Base-by-base conservation (phyloP, 2,113 vertebrate genomes). In the Xiphophorus maculatus region DNA sequence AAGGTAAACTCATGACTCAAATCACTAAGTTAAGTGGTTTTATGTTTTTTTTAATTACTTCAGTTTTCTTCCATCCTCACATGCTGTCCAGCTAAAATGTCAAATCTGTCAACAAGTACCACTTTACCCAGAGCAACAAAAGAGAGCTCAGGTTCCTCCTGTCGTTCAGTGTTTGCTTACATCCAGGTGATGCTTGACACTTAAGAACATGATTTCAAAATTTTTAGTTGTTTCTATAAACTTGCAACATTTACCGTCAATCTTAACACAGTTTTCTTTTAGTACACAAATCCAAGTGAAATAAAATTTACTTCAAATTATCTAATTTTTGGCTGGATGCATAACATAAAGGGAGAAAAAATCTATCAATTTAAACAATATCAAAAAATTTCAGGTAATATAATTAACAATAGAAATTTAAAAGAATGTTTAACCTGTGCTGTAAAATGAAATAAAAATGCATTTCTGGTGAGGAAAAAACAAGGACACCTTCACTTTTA, bases 21-120 rank as follows among this genome's bases (percentile, higher is more conserved):
- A 65, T 60, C 25, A 27, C 40, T 4, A 51, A 27, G 11, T 42
- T 64, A 65, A 80, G 54, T 58, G 48, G 32, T 72, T 40, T n/a
- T 44, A 5, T 29, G 28, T 70, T 32, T 15, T 32, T 32, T 19
- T 28, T 58, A 78, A 85, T 25, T 17, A 70, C 74, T 83, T 54
- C 82, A 66, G 73, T 67, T 37, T 42, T 27, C 72, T 69, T 77
- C 76, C 62, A 80, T 79, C 58, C 40, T 76, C 70, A 75, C 35
- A 37, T 81, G 75, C 74, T 88, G 84, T 86, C 77, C 82, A 88
- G 86, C 80, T 89, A 90, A 91, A 92, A 37, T 91, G 91, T 91
- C 93, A 93, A 61, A 90, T 92, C 93, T 93, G 86, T 95, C 93
- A 90, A 76, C 93, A 81, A 75, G 87, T 75, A 82, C 92, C 93